A percentile compares a stretch with the other conserved stretches of the same genome.
Evolutionary conservation across 2,888 invertebrate species (phyloP).

Genomic region (Drosophila yooni): DNA sequence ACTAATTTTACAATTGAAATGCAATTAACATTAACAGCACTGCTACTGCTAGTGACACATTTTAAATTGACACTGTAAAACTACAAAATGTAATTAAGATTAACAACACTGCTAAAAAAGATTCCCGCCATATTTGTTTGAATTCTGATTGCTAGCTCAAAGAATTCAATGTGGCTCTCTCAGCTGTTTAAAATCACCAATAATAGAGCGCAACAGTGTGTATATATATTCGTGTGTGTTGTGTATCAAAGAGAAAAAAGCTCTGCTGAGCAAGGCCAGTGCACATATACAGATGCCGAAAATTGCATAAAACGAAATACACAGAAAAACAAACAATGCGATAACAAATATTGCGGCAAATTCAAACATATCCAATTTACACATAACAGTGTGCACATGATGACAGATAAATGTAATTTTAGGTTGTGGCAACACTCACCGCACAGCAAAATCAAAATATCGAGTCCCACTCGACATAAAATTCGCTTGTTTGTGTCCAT

Average conservation of each 20-base stretch:
- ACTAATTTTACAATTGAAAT: not conserved
- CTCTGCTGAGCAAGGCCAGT: slow-evolving; percentile 32
- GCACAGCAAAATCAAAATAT: slow-evolving; percentile 88
- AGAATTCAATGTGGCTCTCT: not conserved
- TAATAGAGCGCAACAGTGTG: slow-evolving; percentile 18
- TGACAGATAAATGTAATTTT: not conserved
- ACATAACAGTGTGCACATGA: not conserved
- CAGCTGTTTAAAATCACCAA: slow-evolving; percentile 32
- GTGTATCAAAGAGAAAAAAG: slow-evolving; percentile 18
- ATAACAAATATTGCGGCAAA: slow-evolving; percentile 27
- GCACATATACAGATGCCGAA: slow-evolving; percentile 20
- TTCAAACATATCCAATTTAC: slow-evolving; percentile 1
- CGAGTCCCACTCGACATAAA: slow-evolving; percentile 88
- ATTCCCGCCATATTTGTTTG: slow-evolving; percentile 1
- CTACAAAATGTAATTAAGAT: not conserved
- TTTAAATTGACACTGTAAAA: not conserved
- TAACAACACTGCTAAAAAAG: not conserved
- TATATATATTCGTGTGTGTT: not conserved
- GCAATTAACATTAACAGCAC: not conserved
- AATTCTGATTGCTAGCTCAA: slow-evolving; percentile 11
- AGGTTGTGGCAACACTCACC: slow-evolving; percentile 86
- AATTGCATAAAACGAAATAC: slow-evolving; percentile 33
- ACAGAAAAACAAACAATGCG: slow-evolving; percentile 44
- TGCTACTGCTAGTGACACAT: not conserved
- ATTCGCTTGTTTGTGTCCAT: slow-evolving; percentile 85